phyloP scores from a whole-genome alignment of 2,797 vertebrate species.

The Craterocephalus amniculus region DNA sequence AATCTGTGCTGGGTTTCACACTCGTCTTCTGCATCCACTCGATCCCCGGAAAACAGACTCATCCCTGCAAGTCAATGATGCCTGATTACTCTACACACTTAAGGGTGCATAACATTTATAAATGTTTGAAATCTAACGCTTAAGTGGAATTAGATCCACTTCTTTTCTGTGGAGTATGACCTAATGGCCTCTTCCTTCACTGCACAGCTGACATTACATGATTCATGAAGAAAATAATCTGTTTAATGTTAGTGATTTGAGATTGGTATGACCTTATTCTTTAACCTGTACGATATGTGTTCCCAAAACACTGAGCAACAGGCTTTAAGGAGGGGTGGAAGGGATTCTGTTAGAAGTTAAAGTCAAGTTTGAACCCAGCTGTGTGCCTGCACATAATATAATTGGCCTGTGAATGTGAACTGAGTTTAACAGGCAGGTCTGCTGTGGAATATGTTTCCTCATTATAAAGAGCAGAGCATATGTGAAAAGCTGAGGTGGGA shows the following conservation, averaged over 20 bases:
- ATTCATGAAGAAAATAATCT: conserved; percentile 48
- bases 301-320: conserved; percentile 45
- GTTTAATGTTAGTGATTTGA: conserved; percentile 55
- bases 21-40: background rate
- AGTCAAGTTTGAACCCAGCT: conserved; percentile 51
- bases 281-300: conserved; percentile 61
- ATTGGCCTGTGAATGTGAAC: conserved; percentile 58
- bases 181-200: conserved; percentile 50
- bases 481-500: conserved; percentile 30
- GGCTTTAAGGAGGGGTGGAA: conserved; percentile 15
- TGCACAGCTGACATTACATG: conserved; percentile 42
- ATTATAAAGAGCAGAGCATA: conserved; percentile 46
- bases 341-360: conserved; percentile 35
- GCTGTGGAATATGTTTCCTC: conserved; percentile 58
- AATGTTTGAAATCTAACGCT: conserved; percentile 47
- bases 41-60: background rate
- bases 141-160: conserved; percentile 58
- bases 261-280: conserved; percentile 53
- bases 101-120: conserved; percentile 43
- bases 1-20: conserved; percentile 3
- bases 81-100: conserved; percentile 31
- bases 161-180: conserved; percentile 39
- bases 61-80: conserved; percentile 5
- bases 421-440: conserved; percentile 49
- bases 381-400: conserved; percentile 53